Conservation (phyloP, 1,140 invertebrate genomes). For the Tetraneura akinire region DNA sequence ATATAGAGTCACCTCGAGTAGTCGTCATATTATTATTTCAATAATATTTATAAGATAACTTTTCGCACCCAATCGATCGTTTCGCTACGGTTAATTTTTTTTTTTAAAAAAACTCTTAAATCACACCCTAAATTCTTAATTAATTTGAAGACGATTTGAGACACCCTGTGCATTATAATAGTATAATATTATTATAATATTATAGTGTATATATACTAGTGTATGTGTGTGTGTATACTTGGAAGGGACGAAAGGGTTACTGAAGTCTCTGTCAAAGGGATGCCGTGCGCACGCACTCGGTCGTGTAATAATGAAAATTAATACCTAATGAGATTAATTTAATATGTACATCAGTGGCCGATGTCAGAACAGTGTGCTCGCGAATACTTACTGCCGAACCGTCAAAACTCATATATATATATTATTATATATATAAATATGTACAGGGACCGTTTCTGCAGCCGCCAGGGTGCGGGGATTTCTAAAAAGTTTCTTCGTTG, state of each 20-base stretch:
- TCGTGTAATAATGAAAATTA: slow-evolving; percentile 49
- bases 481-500: slow-evolving; percentile 46
- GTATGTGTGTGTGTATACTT: background rate
- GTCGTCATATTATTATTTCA: too few species aligned
- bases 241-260: background rate
- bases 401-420: slow-evolving; percentile 27
- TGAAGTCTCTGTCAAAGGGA: slow-evolving; percentile 44
- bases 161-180: background rate
- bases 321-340: slow-evolving; percentile 51
- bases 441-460: too few species aligned
- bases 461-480: background rate
- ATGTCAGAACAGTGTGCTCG: slow-evolving; percentile 28
- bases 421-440: too few species aligned
- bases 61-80: too few species aligned
- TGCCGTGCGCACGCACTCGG: slow-evolving; percentile 26
- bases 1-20: background rate
- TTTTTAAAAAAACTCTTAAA: too few species aligned
- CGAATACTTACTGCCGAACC: slow-evolving; percentile 32
- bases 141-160: too few species aligned
- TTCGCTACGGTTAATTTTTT: too few species aligned
- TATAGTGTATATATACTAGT: background rate
- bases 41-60: too few species aligned
- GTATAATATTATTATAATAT: too few species aligned
- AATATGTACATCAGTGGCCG: slow-evolving; percentile 42
- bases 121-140: too few species aligned